Conservation (phyloP, 2,797 vertebrate genomes). For the Mallotus villosus region DNA sequence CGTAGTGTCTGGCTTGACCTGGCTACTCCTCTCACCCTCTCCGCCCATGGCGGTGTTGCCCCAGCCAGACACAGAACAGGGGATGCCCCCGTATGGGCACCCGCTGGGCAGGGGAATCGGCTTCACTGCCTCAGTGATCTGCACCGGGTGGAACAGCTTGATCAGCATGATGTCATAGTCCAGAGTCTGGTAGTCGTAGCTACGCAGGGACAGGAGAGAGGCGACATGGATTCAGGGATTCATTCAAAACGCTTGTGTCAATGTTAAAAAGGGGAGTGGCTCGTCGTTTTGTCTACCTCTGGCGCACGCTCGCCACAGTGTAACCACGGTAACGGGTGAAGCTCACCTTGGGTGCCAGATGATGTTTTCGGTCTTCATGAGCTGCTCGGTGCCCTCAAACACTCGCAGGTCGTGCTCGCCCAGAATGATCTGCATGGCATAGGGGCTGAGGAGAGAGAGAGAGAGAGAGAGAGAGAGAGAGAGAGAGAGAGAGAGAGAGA, state of each 20-base stretch:
- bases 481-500: too few relatives aligned
- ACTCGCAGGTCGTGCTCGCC: conserved; percentile 67
- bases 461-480: background rate
- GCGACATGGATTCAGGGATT: too few relatives aligned
- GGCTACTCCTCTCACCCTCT: conserved; percentile 32
- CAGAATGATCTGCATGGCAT: conserved; percentile 69
- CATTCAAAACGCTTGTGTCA: background rate
- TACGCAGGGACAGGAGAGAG: conserved; percentile 26
- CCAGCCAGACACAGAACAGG: conserved; percentile 71
- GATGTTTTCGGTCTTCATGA: conserved; percentile 69
- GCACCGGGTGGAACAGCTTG: conserved; percentile 69
- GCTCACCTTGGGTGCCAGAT: conserved; percentile 68
- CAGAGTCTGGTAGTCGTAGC: conserved; percentile 74
- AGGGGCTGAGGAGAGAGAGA: conserved; percentile 55
- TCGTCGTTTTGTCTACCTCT: too few relatives aligned
- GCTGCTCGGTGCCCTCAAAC: conserved; percentile 71
- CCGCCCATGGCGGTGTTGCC: conserved; percentile 46
- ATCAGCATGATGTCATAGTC: conserved; percentile 76
- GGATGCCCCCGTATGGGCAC: conserved; percentile 51
- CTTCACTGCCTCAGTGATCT: conserved; percentile 54
- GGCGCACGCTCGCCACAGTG: too few relatives aligned
- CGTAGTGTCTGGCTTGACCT: too few relatives aligned
- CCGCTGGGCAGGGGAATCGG: conserved; percentile 56
- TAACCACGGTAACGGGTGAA: too few relatives aligned
- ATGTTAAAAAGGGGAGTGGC: too few relatives aligned